Conservation (phyloP, 1,140 invertebrate species). For the Steinernema khuongi region DNA sequence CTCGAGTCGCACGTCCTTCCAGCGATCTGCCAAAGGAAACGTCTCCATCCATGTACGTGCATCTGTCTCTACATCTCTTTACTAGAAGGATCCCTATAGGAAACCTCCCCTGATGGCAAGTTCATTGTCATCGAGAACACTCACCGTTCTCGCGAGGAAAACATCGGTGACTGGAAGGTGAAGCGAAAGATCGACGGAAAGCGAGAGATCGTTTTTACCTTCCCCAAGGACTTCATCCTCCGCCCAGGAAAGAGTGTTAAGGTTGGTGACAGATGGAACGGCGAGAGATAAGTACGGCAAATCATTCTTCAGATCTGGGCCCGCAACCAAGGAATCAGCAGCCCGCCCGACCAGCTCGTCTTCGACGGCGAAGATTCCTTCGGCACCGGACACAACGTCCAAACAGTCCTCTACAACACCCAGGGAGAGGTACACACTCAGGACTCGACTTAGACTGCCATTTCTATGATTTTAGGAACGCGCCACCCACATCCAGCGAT, state of each 20-base stretch:
- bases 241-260: slow-evolving; percentile 53
- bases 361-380: slow-evolving; percentile 56
- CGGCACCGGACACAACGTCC: slow-evolving; percentile 54
- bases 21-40: slow-evolving; percentile 62
- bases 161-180: slow-evolving; percentile 58
- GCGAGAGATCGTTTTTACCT: slow-evolving; percentile 56
- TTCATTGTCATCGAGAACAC: slow-evolving; percentile 55
- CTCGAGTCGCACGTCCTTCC: slow-evolving; percentile 63
- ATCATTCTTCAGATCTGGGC: slow-evolving; percentile 51
- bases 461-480: slow-evolving; percentile 46
- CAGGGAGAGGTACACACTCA: slow-evolving; percentile 44
- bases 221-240: slow-evolving; percentile 54
- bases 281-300: background rate
- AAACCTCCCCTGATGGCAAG: slow-evolving; percentile 35
- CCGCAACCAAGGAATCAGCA: slow-evolving; percentile 46
- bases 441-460: background rate
- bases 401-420: slow-evolving; percentile 57
- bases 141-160: slow-evolving; percentile 53
- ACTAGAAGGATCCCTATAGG: slow-evolving; percentile 3
- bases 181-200: slow-evolving; percentile 55
- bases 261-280: slow-evolving; percentile 19
- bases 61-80: background rate
- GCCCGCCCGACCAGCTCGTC: slow-evolving; percentile 55
- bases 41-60: slow-evolving; percentile 50
- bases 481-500: slow-evolving; percentile 54